Percentiles rank a stretch among this genome's conserved stretches.
Conservation (phyloP, 2,888 invertebrate genomes). For the Clepsis dumicolana region DNA sequence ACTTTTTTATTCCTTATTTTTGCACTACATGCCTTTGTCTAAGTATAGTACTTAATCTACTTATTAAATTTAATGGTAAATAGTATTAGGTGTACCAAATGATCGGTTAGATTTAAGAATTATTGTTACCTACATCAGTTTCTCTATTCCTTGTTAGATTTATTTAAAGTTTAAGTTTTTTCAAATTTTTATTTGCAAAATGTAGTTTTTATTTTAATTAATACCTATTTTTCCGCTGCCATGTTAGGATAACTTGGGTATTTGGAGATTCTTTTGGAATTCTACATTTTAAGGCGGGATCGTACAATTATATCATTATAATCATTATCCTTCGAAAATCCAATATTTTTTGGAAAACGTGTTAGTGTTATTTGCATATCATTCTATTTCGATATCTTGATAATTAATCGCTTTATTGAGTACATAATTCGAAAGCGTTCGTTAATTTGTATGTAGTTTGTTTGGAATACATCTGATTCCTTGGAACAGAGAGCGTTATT, state of each 20-base stretch:
- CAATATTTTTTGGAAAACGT: too few relatives aligned
- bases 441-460: too few relatives aligned
- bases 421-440: too few relatives aligned
- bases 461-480: too few relatives aligned
- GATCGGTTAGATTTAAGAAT: neutral
- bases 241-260: neutral
- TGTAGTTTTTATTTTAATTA: neutral
- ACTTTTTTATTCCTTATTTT: neutral
- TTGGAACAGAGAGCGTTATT: too few relatives aligned
- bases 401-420: too few relatives aligned
- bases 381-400: too few relatives aligned
- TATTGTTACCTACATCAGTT: neutral
- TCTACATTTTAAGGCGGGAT: neutral
- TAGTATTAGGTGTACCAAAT: slow-evolving; percentile 5
- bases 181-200: neutral
- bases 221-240: neutral
- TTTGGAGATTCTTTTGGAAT: neutral
- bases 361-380: too few relatives aligned
- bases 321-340: neutral
- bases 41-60: neutral
- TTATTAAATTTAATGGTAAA: neutral
- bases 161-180: neutral
- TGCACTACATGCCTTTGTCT: slow-evolving; percentile 1
- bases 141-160: neutral
- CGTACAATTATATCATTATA: neutral